Percentiles rank a stretch among this genome's conserved stretches.
Evolutionary conservation across 2,888 invertebrate species (phyloP).

Genomic region (Cistogaster globosa): DNA sequence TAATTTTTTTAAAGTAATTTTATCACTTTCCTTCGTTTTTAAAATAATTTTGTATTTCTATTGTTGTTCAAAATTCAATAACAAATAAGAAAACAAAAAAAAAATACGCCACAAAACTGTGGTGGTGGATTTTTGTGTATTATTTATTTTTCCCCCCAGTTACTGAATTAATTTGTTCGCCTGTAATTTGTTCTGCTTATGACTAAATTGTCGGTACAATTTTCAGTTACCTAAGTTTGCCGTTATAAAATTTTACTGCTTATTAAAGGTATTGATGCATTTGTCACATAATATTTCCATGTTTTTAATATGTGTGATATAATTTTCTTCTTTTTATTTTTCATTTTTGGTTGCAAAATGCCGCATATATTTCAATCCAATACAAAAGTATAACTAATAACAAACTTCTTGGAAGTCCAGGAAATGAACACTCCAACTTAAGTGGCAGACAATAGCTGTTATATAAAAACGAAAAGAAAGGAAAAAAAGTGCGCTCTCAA

Average conservation of each 20-base stretch:
- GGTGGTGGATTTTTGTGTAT: slow-evolving; percentile 48
- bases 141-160: slow-evolving; percentile 26
- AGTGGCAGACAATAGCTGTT: slow-evolving; percentile 56
- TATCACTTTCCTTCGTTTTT: background rate
- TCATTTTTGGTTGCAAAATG: slow-evolving; percentile 15
- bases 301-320: slow-evolving; percentile 1
- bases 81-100: slow-evolving; percentile 1
- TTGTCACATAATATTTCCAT: slow-evolving; percentile 11
- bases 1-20: background rate
- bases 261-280: slow-evolving; percentile 19
- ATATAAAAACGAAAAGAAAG: background rate
- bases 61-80: slow-evolving; percentile 14
- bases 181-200: slow-evolving; percentile 62
- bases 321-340: background rate
- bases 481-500: slow-evolving; percentile 1
- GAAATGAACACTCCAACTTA: slow-evolving; percentile 50
- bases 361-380: slow-evolving; percentile 8
- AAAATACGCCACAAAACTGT: too few species aligned
- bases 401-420: slow-evolving; percentile 34
- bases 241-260: background rate
- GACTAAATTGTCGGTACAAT: slow-evolving; percentile 20
- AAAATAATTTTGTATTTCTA: slow-evolving; percentile 4
- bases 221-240: slow-evolving; percentile 31
- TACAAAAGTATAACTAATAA: slow-evolving; percentile 49
- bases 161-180: slow-evolving; percentile 6